These are phyloP conservation scores for honey bee (Apis mellifera) DNA, from an alignment of 1,140 invertebrate genomes.

Conservation along the genomic window Amel_HAv3.1 CM009935.2:394001-394500, in stretches of 20 bases:
- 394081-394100: not conserved
- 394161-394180: too few relatives aligned
- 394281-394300: constrained; percentile 15
- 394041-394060: not conserved
- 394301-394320: constrained; percentile 26
- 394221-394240: not conserved
- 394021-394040: not conserved
- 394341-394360: constrained; percentile 34
- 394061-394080: not conserved
- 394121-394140: not conserved
- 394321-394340: not conserved
- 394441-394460: not conserved
- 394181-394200: constrained; percentile 5
- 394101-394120: not conserved
- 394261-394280: constrained; percentile 16
- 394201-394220: constrained; percentile 30
- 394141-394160: not conserved
- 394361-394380: not conserved
- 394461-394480: not conserved
- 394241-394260: constrained; percentile 4
- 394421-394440: not conserved
- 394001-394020: not conserved
- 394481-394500: not conserved
- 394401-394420: too few relatives aligned
- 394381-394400: not conserved